Evolutionary conservation across 2,113 vertebrate species (phyloP), one percentile per base, ranked within the genome.

Genomic region (Spermophilus dauricus): DNA sequence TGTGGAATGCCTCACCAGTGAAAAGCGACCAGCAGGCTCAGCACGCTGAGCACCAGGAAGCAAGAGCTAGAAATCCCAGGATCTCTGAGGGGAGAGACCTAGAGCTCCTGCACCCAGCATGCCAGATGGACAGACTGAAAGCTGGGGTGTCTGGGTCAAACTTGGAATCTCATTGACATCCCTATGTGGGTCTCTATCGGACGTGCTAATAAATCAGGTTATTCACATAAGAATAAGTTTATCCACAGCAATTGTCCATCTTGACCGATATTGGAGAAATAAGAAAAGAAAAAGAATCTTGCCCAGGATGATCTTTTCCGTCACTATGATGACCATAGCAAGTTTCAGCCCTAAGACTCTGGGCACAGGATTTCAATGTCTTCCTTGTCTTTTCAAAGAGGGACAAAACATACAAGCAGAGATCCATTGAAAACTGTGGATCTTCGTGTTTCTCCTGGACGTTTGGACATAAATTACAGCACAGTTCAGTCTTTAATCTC

Each of bases 341-440:
- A 73, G 39, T 13, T 24, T 75, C 22, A 8, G 30, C 17, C 30
- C 63, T 88, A 72, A 80, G 69, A 96, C 86, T 76, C 67, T 91
- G 72, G 10, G 30, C 63, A 18, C n/a, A 58, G 72, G 58, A 86
- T 51, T 63, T n/a, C 32, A 45, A 28, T 28, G 88, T 89, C 61
- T 89, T 95, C 95, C 72, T 88, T 39, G 61, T 63, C 8, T 93
- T 20, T 76, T 73, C 85, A 76, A 70, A 65, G 61, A 86, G 22
- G 56, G 63, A n/a, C 17, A 85, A 78, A 56, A 58, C 4, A 42
- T 65, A 11, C 42, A 22, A 73, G 45, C n/a, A 69, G 89, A 89
- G 37, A 42, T 32, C 28, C 28, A 8, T 18, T 1, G 2, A 61
- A 80, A 28, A 37, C 70, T 56, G 6, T 26, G 6, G 0, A 24